Evolutionary conservation across 2,797 vertebrate species (phyloP), one percentile per base, ranked within the genome.

Genomic region (Alexandromys oeconomus): DNA sequence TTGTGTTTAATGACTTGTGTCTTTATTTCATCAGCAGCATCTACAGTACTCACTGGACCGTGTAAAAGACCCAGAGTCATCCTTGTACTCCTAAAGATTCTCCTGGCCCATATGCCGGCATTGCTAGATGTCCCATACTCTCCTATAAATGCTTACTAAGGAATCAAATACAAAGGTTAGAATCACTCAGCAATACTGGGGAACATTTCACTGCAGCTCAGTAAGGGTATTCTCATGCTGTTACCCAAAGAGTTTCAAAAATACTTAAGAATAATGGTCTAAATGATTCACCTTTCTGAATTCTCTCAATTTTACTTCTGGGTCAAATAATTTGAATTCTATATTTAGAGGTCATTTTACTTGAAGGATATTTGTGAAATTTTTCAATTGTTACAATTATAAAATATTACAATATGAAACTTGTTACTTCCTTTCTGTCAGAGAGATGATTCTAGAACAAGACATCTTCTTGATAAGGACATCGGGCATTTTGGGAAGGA

Each of bases 261-360:
- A 23, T 67, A 87, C 34, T 80, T 87, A 85, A 82, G 43, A 46
- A 81, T 19, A 80, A 81, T 61, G 9, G 1, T 71, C 11, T 89
- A 48, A 87, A 74, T 25, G 25, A 61, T 46, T 31, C 12, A 79
- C 31, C 78, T 92, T 92, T 67, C 15, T 65, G 67, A 34, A 84
- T 80, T 88, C 29, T 95, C 43, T 81, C 71, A 92, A 77, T 90
- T 90, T 90, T 92, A 95, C 40, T 89, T 85, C 13, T n/a, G n/a
- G 40, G 48, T 78, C 12, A 0, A 91, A 51, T 96, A 77, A n/a
- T 96, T 77, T 91, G 86, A 90, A 19, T 5, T 37, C 21, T 37
- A 43, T 69, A n/a, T 59, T 85, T 71, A 65, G 84, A 87, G 29
- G 79, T 34, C 40, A 89, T n/a, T 67, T 81, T 71, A 92, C 74